Base-by-base conservation (phyloP, 2,888 invertebrate genomes). In the Aspidapion aeneum region DNA sequence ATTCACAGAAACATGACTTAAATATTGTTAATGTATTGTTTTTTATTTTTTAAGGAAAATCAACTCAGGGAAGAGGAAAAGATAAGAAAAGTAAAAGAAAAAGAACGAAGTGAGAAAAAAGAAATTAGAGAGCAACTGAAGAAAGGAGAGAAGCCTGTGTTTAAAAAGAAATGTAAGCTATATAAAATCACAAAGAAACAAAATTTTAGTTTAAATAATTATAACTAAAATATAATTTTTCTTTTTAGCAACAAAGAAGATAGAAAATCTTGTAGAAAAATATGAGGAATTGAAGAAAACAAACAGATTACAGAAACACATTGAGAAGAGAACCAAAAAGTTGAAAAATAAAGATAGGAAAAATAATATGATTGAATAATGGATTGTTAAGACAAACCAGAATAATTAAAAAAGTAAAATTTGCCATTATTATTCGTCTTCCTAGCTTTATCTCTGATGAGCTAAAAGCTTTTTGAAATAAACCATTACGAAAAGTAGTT, bases 251-350 rank as follows among this genome's bases (percentile, higher is more conserved):
- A 93, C 94, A 74, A 86, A 86, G 71, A 87, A 88, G 63, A 85
- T 93, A 1, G 84, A 90, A 66, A 86, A 89, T 22, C 79, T 95
- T 55, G 89, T 94, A 1, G 85, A 88, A 48, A 90, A 94, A 75
- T 96, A 90, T 74, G 90, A 92, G 68, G 88, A 90, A 57, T 77
- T 96, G 56, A 94, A 94, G 78, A 86, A 88, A 58, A 82, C 85
- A 0, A 93, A 93, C 9, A 89, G 89, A 72, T 78, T 96, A 1
- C 88, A 90, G 68, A 89, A 93, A 69, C 94, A 95, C 74, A 85
- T 96, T 68, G 88, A 90, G 72, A 89, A 91, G 67, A 84, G 91
- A 62, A 85, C 91, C 18, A 94, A 93, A 76, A 94, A 93, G 77
- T 84, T 89, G 64, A 83, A 85, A 65, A 59, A 61, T n/a, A 79